Evolutionary conservation across 2,113 vertebrate genomes (phyloP).

Genomic region (Ranitomeya imitator): DNA sequence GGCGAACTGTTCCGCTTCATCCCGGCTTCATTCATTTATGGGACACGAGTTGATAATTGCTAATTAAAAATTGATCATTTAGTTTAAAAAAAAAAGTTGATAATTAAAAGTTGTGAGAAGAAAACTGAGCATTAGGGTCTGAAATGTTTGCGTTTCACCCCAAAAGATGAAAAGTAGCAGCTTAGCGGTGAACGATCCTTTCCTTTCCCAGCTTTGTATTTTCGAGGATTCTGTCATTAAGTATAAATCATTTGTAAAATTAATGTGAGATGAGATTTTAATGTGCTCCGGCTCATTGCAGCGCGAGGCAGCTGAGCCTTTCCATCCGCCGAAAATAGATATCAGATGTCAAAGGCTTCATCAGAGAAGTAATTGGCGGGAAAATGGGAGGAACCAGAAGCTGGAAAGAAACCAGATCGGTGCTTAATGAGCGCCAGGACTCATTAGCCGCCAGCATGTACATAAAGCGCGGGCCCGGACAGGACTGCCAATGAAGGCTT

Average conservation of each 20-base stretch:
- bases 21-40: background rate
- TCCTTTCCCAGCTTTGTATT: background rate
- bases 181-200: background rate
- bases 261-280: background rate
- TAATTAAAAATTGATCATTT: background rate
- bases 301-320: background rate
- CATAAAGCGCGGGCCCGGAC: background rate
- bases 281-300: constrained; percentile 4
- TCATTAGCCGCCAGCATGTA: constrained; percentile 13
- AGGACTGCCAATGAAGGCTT: too few relatives aligned
- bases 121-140: too few relatives aligned
- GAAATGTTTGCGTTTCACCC: too few relatives aligned
- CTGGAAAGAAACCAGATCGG: constrained; percentile 14
- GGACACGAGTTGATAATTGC: background rate
- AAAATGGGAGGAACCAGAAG: constrained; percentile 32
- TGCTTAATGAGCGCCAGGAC: constrained; percentile 16
- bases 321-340: background rate
- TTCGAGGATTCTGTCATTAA: constrained; percentile 1
- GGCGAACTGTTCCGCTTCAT: background rate
- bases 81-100: too few relatives aligned
- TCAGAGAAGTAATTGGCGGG: constrained; percentile 25
- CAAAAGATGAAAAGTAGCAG: background rate
- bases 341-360: constrained; percentile 18
- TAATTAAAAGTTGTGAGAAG: too few relatives aligned
- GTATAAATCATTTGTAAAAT: background rate